Conservation (phyloP, 2,797 vertebrate species). For the Petrocephalus sullivani region DNA sequence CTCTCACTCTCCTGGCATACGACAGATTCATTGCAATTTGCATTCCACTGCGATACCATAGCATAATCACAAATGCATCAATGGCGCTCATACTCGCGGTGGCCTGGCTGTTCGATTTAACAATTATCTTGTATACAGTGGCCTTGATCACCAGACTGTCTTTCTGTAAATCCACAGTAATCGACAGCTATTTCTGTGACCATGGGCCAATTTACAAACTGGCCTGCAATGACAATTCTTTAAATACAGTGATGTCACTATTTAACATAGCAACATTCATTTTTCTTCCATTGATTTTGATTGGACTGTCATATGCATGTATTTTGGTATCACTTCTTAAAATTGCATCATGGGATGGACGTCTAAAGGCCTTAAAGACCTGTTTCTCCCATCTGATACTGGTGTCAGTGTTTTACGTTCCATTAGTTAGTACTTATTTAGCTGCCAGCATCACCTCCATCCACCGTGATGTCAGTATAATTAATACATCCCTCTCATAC, state of each 20-base stretch:
- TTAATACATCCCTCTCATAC: background rate
- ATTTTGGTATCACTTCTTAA: conserved; percentile 33
- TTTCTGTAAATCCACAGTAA: conserved; percentile 35
- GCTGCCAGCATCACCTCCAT: conserved; percentile 2
- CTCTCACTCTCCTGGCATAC: conserved; percentile 19
- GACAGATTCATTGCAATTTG: background rate
- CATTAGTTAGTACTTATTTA: conserved; percentile 17
- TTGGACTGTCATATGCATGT: conserved; percentile 31
- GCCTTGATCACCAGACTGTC: conserved; percentile 34
- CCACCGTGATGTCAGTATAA: background rate
- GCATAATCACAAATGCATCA: conserved; percentile 26
- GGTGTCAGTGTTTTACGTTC: conserved; percentile 32
- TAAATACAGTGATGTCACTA: conserved; percentile 13
- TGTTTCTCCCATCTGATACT: conserved; percentile 36
- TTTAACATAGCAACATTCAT: conserved; percentile 13
- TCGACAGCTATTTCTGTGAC: conserved; percentile 39
- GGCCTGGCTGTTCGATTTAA: conserved; percentile 22
- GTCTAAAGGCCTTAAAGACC: conserved; percentile 38
- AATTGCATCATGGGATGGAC: conserved; percentile 36
- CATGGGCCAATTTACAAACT: conserved; percentile 26
- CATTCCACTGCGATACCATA: conserved; percentile 22
- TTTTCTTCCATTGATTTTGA: conserved; percentile 23
- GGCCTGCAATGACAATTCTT: conserved; percentile 36
- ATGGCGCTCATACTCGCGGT: conserved; percentile 25
- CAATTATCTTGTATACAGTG: background rate